phyloP scores from a whole-genome alignment of 2,797 vertebrate genomes.

The Notolepis coatsorum region DNA sequence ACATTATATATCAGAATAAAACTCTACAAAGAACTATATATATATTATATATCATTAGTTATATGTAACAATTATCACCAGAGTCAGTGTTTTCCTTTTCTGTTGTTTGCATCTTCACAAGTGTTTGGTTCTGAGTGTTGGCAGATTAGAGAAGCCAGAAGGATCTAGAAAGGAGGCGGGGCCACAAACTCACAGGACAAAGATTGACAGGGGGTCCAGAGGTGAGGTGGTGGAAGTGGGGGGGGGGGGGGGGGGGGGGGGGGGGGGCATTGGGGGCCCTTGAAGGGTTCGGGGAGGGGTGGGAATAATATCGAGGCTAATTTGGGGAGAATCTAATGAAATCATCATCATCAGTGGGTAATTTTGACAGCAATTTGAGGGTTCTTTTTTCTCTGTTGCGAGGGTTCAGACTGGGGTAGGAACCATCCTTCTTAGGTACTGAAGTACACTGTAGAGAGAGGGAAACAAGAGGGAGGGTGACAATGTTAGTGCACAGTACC shows the following conservation, averaged over 20 bases:
- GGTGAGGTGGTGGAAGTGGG: conserved; percentile 71
- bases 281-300: conserved; percentile 65
- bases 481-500: background rate
- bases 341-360: conserved; percentile 66
- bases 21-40: conserved; percentile 86
- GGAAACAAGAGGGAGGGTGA: conserved; percentile 4
- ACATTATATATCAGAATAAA: conserved; percentile 85
- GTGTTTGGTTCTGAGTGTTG: conserved; percentile 78
- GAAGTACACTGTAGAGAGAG: conserved; percentile 82
- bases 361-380: conserved; percentile 74
- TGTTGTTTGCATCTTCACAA: conserved; percentile 75
- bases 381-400: conserved; percentile 68
- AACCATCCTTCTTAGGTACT: conserved; percentile 83
- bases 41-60: conserved; percentile 68
- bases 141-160: conserved; percentile 82
- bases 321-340: conserved; percentile 60
- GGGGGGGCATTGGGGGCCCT: conserved; percentile 68
- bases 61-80: conserved; percentile 81
- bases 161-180: conserved; percentile 81
- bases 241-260: conserved; percentile 37
- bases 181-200: conserved; percentile 82
- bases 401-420: conserved; percentile 81
- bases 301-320: conserved; percentile 77
- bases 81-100: conserved; percentile 72
- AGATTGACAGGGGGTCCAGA: conserved; percentile 81